Conservation (phyloP, 2,888 invertebrate genomes). For the Spodoptera exigua region DNA sequence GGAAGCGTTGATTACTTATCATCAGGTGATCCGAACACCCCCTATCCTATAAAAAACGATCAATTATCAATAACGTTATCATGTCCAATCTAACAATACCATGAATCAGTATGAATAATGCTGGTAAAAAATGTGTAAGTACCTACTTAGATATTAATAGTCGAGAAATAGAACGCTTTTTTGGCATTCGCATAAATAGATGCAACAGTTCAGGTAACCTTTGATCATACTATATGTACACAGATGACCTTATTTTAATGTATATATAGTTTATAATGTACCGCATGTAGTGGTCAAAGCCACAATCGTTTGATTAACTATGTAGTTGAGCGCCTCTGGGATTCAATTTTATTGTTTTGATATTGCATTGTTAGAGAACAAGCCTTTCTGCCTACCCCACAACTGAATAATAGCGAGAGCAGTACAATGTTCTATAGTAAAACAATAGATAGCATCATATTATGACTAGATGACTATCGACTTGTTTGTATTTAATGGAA, state of each 20-base stretch:
- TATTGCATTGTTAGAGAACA: slow-evolving; percentile 49
- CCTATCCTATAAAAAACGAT: too few relatives aligned
- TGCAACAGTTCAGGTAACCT: not conserved
- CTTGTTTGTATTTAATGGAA: slow-evolving; percentile 22
- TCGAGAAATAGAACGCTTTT: too few relatives aligned
- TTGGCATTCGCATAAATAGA: too few relatives aligned
- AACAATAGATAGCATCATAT: slow-evolving; percentile 20
- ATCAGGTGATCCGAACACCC: too few relatives aligned
- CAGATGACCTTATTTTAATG: slow-evolving; percentile 49
- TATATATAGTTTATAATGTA: slow-evolving; percentile 1
- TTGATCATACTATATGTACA: slow-evolving; percentile 14
- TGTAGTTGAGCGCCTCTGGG: slow-evolving; percentile 46
- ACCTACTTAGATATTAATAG: too few relatives aligned
- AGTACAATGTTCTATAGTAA: slow-evolving; percentile 13
- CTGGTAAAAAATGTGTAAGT: too few relatives aligned
- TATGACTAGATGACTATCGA: slow-evolving; percentile 9
- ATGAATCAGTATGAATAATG: too few relatives aligned
- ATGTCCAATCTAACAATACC: too few relatives aligned
- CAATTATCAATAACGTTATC: too few relatives aligned
- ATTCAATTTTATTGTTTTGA: slow-evolving; percentile 59
- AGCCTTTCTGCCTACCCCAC: slow-evolving; percentile 29
- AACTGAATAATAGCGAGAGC: slow-evolving; percentile 18
- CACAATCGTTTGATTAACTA: slow-evolving; percentile 43
- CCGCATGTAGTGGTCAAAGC: slow-evolving; percentile 29
- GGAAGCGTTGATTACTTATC: too few relatives aligned